phyloP scores from a whole-genome alignment of 1,140 invertebrate species.

The Harpegnathos saltator region DNA sequence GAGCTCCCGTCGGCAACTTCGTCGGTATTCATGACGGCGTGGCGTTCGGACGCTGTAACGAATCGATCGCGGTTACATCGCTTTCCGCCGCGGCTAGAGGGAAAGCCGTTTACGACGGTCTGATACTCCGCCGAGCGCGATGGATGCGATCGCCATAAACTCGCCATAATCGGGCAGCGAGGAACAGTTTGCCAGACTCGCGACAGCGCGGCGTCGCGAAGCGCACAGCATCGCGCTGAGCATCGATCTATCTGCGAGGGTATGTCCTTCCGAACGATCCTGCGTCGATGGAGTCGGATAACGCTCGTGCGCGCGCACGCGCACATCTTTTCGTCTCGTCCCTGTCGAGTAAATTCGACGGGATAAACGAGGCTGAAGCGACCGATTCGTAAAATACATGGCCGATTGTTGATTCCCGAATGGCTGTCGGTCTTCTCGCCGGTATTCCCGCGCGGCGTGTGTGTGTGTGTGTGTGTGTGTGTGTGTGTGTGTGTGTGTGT shows the following conservation, averaged over 20 bases:
- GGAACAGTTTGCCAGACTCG: neutral
- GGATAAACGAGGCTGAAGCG: neutral
- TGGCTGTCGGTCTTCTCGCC: neutral
- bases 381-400: neutral
- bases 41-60: constrained; percentile 60
- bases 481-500: no score
- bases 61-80: constrained; percentile 80
- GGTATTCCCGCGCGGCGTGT: neutral
- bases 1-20: constrained; percentile 60
- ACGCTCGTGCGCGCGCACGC: no score
- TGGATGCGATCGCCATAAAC: neutral
- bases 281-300: neutral
- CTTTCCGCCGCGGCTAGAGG: constrained; percentile 54
- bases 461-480: no score
- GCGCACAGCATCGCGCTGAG: neutral
- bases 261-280: neutral
- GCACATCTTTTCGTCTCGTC: no score
- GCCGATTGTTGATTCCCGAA: constrained; percentile 33
- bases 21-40: constrained; percentile 67
- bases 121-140: constrained; percentile 3
- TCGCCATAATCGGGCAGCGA: constrained; percentile 33
- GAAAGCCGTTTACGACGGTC: constrained; percentile 37
- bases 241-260: neutral
- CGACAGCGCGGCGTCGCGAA: neutral
- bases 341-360: no score